Evolutionary conservation across 1,140 invertebrate genomes (phyloP), one percentile per base, ranked within the genome.

Genomic region (Micrasema longulum): DNA sequence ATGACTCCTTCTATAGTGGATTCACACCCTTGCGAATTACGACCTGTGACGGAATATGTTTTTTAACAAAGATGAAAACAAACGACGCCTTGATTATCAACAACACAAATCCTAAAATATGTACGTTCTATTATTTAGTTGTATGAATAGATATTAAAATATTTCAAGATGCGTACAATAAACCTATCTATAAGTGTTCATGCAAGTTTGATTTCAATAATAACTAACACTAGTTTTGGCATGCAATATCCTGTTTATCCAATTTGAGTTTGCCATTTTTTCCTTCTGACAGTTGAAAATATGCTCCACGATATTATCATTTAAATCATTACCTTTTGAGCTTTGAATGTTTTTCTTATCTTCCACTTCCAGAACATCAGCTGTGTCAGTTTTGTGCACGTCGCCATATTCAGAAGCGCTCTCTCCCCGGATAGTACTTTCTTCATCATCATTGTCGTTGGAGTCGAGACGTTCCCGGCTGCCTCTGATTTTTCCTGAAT

Each of bases 1-100:
- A 90, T 85, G 73, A 90, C 82, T 73, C 89, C 88, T 82, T 89
- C 88, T 76, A 89, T 89, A 60, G 88, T 82, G 78, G 79, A 85
- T 81, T 87, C 73, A 82, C 77, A 81, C 73, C 64, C 81, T 80
- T 35, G 83, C 78, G 41, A 80, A 79, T 4, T 78, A 72, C 45
- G 81, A 80, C 20, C 75, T 45, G 65, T 67, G 47, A 38, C 41
- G 35, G 31, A 67, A 67, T 43, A 63, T 63, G 41, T 36, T 57
- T 36, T 1, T 38, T 36, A 57, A 57, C 53, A 31, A 16, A 57
- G n/a, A n/a, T n/a, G n/a, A n/a, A n/a, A n/a, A 57, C 12, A 57
- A 57, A 57, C 26, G n/a, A n/a, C n/a, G n/a, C n/a, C n/a, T n/a
- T n/a, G n/a, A n/a, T n/a, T n/a, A n/a, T n/a, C n/a, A n/a, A n/a